These are phyloP conservation scores for Elmis aenea DNA, from an alignment of 2,888 invertebrate species.

Conservation along the genomic window DNA sequence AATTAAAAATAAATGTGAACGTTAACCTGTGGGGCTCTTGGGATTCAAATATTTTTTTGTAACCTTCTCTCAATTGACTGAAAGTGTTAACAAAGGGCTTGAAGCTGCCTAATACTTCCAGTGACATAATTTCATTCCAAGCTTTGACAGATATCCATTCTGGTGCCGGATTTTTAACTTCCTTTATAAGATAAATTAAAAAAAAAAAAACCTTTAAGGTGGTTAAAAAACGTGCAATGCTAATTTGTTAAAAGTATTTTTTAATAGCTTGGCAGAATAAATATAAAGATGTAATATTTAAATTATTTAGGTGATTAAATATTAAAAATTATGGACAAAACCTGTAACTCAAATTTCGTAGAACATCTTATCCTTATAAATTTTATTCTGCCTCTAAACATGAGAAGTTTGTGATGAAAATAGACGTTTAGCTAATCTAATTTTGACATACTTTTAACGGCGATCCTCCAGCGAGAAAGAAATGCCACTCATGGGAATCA, in stretches of 20 bases:
- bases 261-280: no score
- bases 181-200: slow-evolving; percentile 36
- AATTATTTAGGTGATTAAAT: no score
- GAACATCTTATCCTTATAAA: no score
- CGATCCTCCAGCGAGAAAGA: slow-evolving; percentile 69
- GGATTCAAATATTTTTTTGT: slow-evolving; percentile 63
- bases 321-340: no score
- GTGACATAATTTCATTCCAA: slow-evolving; percentile 77
- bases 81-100: slow-evolving; percentile 60
- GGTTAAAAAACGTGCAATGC: background rate
- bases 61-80: slow-evolving; percentile 48
- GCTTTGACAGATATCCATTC: slow-evolving; percentile 75
- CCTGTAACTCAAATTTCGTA: no score
- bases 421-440: slow-evolving; percentile 2
- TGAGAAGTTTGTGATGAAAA: no score
- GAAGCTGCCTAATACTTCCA: slow-evolving; percentile 62
- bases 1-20: no score
- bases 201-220: no score
- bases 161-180: slow-evolving; percentile 65
- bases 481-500: slow-evolving; percentile 64
- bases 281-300: no score
- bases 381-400: no score
- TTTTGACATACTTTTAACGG: slow-evolving; percentile 48
- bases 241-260: slow-evolving; percentile 3
- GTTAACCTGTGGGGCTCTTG: slow-evolving; percentile 61